These are phyloP conservation scores for Erebia palarica DNA, from an alignment of 2,888 invertebrate genomes.

Conservation along the genomic window DNA sequence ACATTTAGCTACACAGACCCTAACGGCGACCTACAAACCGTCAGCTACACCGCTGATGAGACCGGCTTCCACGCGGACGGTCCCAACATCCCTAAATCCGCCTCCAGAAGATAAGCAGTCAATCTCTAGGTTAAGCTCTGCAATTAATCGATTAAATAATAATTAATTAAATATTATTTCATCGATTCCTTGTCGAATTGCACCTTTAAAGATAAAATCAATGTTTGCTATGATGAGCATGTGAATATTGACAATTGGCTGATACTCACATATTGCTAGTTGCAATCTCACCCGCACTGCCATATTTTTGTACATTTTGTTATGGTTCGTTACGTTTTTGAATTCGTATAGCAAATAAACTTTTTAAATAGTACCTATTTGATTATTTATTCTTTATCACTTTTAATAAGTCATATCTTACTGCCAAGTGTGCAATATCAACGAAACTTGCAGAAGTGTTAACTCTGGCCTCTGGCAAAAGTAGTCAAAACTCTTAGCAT, in stretches of 20 bases:
- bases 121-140: slow-evolving; percentile 25
- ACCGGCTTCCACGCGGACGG: slow-evolving; percentile 84
- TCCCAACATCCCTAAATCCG: slow-evolving; percentile 80
- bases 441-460: too few species aligned
- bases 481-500: too few species aligned
- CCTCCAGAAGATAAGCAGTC: slow-evolving; percentile 45
- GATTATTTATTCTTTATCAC: background rate
- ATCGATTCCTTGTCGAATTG: slow-evolving; percentile 21
- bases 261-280: slow-evolving; percentile 24
- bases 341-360: slow-evolving; percentile 48
- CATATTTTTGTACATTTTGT: slow-evolving; percentile 60
- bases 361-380: slow-evolving; percentile 39
- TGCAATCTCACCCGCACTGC: slow-evolving; percentile 50
- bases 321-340: slow-evolving; percentile 48
- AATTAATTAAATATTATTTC: slow-evolving; percentile 12
- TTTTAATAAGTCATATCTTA: too few species aligned
- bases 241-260: slow-evolving; percentile 19
- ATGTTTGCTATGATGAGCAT: slow-evolving; percentile 25
- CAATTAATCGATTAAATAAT: slow-evolving; percentile 41
- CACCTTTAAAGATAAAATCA: slow-evolving; percentile 10
- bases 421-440: too few species aligned
- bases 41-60: slow-evolving; percentile 84
- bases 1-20: slow-evolving; percentile 79
- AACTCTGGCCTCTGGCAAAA: too few species aligned
- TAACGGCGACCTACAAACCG: slow-evolving; percentile 77